Evolutionary conservation across 2,888 invertebrate species (phyloP), one percentile per base, ranked within the genome.

Genomic region (Hyalella azteca): DNA sequence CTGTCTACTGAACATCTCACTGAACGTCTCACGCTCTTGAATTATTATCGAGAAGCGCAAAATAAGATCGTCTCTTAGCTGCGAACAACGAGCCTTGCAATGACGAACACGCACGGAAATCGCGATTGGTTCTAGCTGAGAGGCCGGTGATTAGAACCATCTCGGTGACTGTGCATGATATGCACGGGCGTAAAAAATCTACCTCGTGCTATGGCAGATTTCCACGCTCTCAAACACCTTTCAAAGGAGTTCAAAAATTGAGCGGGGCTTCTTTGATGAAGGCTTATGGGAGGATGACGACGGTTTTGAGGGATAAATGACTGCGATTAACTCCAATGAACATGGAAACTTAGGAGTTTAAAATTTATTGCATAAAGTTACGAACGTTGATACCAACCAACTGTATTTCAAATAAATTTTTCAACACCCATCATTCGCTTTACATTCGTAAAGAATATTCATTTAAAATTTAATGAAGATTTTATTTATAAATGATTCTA

Each of bases 41-140:
- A 39, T 29, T 5, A 32, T 66, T 36, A 66, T 36, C 13, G 66
- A n/a, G 66, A 15, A 32, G 11, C 36, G 22, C 39, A 66, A 66
- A 36, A 66, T 19, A 66, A 22, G 7, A 29, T 22, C 36, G 5
- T 32, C 29, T 36, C 15, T 19, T 36, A 66, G 66, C 39, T 66
- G 66, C 36, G 66, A 66, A 66, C 66, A 66, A 4, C 66, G 66
- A 36, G 32, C 36, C 66, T 66, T 66, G 36, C 36, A 66, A 66
- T 66, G 66, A 66, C 29, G 66, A 66, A 75, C 75, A 75, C 36
- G 75, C 41, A 45, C 40, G 75, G 45, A 75, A 75, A 75, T 75
- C 40, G 75, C 75, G 45, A 75, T 75, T 75, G 45, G 75, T 75
- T 75, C 75, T 75, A 75, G 41, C 22, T 75, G 45, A 75, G 45